Percentiles rank a stretch among this genome's conserved stretches.
phyloP scores from a whole-genome alignment of 2,113 vertebrate genomes.

The Seriola quinqueradiata region DNA sequence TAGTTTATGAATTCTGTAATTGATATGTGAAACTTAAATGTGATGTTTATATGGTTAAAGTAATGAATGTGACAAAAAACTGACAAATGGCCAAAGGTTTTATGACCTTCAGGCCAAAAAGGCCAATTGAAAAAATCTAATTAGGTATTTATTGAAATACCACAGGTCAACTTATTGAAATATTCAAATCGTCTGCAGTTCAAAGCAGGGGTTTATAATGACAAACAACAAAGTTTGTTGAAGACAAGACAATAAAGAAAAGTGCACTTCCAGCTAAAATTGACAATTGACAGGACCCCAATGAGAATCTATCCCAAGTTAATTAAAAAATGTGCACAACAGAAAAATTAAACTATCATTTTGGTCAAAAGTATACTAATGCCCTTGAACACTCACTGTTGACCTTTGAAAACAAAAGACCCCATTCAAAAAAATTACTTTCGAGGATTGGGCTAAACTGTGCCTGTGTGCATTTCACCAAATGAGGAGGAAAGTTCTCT shows the following conservation, averaged over 20 bases:
- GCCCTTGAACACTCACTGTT: not conserved
- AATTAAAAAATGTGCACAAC: not conserved
- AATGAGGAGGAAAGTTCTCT: constrained; percentile 16
- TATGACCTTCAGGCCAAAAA: not conserved
- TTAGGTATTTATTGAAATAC: not conserved
- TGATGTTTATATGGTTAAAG: not conserved
- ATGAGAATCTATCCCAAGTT: not conserved
- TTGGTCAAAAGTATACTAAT: not conserved
- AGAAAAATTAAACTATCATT: not conserved
- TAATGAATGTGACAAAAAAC: not conserved
- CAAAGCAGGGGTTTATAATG: not conserved
- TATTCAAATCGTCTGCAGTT: not conserved
- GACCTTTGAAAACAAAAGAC: not conserved
- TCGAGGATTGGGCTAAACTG: not conserved
- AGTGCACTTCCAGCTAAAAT: constrained; percentile 3
- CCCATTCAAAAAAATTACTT: not conserved
- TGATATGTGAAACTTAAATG: not conserved
- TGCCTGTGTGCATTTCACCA: not conserved
- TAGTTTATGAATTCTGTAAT: not conserved
- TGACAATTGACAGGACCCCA: not conserved
- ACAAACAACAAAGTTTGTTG: not conserved
- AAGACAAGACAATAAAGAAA: not conserved
- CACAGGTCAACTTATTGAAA: not conserved
- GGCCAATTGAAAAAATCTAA: no score
- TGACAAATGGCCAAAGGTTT: not conserved